These are phyloP conservation scores for Jordanella pulchra DNA, from an alignment of 2,797 vertebrate species.

Conservation along the genomic window DNA sequence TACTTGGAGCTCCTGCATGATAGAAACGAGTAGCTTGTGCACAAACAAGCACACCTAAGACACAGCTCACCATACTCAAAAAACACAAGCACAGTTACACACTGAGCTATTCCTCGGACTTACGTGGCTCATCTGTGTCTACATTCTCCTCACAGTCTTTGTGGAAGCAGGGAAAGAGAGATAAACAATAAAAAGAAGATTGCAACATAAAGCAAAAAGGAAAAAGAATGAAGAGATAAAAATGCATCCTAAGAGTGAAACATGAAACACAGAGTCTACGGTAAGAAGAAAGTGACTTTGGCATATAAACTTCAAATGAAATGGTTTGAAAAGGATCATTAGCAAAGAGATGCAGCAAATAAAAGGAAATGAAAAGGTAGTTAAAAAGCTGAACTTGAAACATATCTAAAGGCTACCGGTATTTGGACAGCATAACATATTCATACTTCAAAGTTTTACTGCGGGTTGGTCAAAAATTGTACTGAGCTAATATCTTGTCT, in stretches of 20 bases:
- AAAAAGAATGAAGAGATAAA: slow-evolving; percentile 31
- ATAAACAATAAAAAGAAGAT: slow-evolving; percentile 19
- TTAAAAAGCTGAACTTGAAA: background rate
- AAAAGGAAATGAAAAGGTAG: background rate
- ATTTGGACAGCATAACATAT: background rate
- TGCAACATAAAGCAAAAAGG: slow-evolving; percentile 15
- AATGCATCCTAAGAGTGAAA: slow-evolving; percentile 16
- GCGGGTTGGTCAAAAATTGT: background rate
- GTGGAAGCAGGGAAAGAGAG: slow-evolving; percentile 37
- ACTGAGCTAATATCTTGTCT: background rate
- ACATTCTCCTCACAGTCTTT: slow-evolving; percentile 81
- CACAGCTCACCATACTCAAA: slow-evolving; percentile 27
- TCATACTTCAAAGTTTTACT: background rate
- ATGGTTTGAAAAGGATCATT: background rate
- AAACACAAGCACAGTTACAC: slow-evolving; percentile 51
- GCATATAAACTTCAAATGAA: background rate
- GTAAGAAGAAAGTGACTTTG: slow-evolving; percentile 7
- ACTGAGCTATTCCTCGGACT: slow-evolving; percentile 65
- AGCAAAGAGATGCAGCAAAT: background rate
- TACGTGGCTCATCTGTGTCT: slow-evolving; percentile 75
- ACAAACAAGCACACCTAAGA: slow-evolving; percentile 52
- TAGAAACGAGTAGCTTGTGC: slow-evolving; percentile 39
- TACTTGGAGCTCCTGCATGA: slow-evolving; percentile 43
- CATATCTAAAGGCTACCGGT: background rate
- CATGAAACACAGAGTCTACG: slow-evolving; percentile 18